Percentiles rank a stretch among this genome's conserved stretches.
Evolutionary conservation across 2,113 vertebrate species (phyloP).

Genomic region (Channa maculata): DNA sequence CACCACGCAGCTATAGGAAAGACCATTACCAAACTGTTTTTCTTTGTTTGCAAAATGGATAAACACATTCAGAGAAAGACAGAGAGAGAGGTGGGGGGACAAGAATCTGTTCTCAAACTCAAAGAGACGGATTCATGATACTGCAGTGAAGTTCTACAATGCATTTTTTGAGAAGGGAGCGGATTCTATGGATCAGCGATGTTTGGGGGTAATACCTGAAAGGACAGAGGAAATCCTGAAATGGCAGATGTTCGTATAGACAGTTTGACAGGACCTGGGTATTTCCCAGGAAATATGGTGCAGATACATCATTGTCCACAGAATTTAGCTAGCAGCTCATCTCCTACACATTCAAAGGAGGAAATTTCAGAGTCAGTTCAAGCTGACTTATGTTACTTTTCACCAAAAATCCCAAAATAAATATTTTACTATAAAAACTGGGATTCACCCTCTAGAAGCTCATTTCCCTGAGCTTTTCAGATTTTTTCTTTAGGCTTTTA

Average conservation of each 20-base stretch:
- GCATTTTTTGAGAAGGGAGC: no score
- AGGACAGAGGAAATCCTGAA: background rate
- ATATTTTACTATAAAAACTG: background rate
- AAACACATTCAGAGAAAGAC: conserved; percentile 35
- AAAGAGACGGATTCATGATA: background rate
- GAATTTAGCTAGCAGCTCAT: background rate
- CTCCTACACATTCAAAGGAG: no score
- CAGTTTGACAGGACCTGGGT: conserved; percentile 31
- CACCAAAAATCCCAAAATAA: background rate
- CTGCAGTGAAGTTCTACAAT: background rate
- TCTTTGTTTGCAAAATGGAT: conserved; percentile 54
- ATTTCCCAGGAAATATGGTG: background rate
- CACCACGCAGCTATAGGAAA: conserved; percentile 92
- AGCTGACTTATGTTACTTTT: no score
- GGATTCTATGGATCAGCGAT: background rate
- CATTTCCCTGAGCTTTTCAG: background rate
- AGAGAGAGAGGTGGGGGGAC: conserved; percentile 30
- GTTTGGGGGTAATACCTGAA: background rate
- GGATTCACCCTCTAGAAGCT: no score
- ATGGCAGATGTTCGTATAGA: conserved; percentile 46
- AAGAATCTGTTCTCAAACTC: background rate
- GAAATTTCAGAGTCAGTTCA: no score
- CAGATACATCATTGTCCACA: no score
- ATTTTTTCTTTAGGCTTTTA: no score
- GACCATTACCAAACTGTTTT: conserved; percentile 41